Base-by-base conservation (phyloP, 2,888 invertebrate genomes). In the Epinotia demarniana region DNA sequence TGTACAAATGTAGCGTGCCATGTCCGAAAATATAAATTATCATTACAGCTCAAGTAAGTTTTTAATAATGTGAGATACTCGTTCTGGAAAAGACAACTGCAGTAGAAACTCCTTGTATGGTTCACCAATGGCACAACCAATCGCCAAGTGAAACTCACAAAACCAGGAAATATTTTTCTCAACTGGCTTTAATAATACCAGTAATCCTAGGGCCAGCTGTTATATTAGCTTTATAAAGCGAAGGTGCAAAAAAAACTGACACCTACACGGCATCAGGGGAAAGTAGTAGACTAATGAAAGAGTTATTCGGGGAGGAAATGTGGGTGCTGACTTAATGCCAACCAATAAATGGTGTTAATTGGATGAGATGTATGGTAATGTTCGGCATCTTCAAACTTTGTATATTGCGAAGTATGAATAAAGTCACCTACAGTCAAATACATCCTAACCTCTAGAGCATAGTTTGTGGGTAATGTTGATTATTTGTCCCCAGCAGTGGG, bases 61-160 rank as follows among this genome's bases (percentile, higher is more conserved):
- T 67, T 67, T 60, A 60, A 49, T 18, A 49, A 49, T 67, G 4
- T 23, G 16, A 4, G 12, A 49, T 16, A 73, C 33, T 39, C 23
- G 60, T 67, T 74, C 58, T 39, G 18, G 61, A 19, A 23, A 13
- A 27, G 55, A 61, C 43, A 53, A 55, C 46, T 71, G 71, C 33
- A 75, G 27, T 75, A 55, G 67, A 67, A 72, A 75, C 75, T 75
- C 75, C 75, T 75, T 75, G 66, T 75, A 57, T 57, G 72, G 72
- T 12, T 12, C 19, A 13, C 57, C 63, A 71, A 18, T 33, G 13
- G 19, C 19, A 61, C 64, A 72, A n/a, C 53, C 16, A 53, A 55
- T 23, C 57, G 62, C 18, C 55, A 60, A 49, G 46, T 23, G 27
- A 46, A 55, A 57, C 46, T 19, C 3, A 57, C 23, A 18, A 27